Base-by-base conservation (phyloP, 2,113 vertebrate species). In the Myotis davidii region DNA sequence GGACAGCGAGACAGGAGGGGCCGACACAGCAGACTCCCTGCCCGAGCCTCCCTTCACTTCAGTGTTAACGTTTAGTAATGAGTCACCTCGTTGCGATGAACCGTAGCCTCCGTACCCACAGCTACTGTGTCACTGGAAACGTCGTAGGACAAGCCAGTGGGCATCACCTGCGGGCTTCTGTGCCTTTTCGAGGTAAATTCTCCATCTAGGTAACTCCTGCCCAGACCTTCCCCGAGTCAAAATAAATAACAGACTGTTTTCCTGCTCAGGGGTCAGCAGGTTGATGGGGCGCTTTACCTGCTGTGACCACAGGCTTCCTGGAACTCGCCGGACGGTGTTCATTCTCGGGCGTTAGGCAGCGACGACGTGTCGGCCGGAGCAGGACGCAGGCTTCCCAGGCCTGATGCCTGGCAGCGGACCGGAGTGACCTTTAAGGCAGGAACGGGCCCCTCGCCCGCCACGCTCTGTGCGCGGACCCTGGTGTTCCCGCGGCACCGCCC, bases 261-360 rank as follows among this genome's bases (percentile, higher is more conserved):
- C 23, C 56, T 78, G 6, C 27, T 77, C 6, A 54, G 50, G 87
- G 34, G 29, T 52, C 69, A 81, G 27, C 29, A 45, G 25, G 73
- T 83, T 34, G 54, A 6, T 64, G 77, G 72, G 73, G 3, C 64
- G 78, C 9, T 27, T 94, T 95, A 97, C 91, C 94, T 92, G 85
- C 88, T 78, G 5, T 83, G 70, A 61, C 45, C 93, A 29, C 1
- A 9, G 73, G 64, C 81, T 79, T 39, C 88, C 84, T 5, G 23
- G 85, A 86, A 76, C 79, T 78, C 76, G 72, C 72, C 42, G 34
- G 72, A 39, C 37, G 39, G 82, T 32, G 65, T 70, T 61, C 21
- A 18, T 69, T 67, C 72, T 6, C 23, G 64, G 39, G 23, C 61
- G 56, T 48, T 56, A 20, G 18, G 23, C 16, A 76, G n/a, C 14